Evolutionary conservation across 64 coral and sea anemone species (phyloP).

Genomic region (Platygyra sinensis): DNA sequence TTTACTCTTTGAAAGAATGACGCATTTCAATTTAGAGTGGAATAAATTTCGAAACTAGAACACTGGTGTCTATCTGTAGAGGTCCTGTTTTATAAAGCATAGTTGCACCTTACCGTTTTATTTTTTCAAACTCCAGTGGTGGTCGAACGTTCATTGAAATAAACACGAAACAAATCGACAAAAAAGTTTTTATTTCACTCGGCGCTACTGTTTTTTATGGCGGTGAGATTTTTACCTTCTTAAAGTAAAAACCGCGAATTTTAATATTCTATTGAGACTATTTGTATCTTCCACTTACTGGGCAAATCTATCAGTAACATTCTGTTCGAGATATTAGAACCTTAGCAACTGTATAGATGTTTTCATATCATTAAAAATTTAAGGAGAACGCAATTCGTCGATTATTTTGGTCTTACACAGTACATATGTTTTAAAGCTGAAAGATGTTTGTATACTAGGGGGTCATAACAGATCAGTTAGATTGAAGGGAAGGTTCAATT

Average conservation of each 20-base stretch:
- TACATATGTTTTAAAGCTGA: neutral
- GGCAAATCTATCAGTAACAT: neutral
- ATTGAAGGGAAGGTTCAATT: neutral
- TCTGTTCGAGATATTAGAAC: neutral
- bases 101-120: no score
- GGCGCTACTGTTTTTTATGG: neutral
- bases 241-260: neutral
- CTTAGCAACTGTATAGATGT: constrained; percentile 15
- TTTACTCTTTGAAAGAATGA: neutral
- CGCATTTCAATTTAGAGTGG: neutral
- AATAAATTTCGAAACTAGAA: neutral
- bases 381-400: neutral
- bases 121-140: neutral
- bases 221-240: neutral
- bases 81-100: neutral
- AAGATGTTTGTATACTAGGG: neutral
- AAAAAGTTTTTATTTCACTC: neutral
- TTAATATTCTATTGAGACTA: neutral
- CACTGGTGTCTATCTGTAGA: neutral
- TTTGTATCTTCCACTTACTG: neutral
- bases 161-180: neutral
- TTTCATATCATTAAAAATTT: constrained; percentile 36
- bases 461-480: neutral
- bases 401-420: neutral
- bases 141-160: constrained; percentile 1